Conservation (phyloP, 2,888 invertebrate genomes). For the Sylvicola cinctus region DNA sequence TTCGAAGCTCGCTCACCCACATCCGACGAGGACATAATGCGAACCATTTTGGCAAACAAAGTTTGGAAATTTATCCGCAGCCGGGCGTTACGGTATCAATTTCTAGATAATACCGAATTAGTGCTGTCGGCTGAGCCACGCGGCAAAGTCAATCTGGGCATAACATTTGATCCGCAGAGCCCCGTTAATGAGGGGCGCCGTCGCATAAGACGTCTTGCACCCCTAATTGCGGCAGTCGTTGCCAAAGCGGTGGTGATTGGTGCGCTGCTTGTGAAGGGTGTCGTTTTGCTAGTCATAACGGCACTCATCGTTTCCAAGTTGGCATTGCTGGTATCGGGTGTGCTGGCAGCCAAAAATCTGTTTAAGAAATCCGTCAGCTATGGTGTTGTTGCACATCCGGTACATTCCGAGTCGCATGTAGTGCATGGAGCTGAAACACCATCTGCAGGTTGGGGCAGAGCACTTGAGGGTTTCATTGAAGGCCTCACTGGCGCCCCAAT, state of each 20-base stretch:
- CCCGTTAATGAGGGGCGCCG: conserved; percentile 41
- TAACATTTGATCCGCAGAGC: conserved; percentile 43
- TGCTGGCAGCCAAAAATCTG: conserved; percentile 62
- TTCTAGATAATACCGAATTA: conserved; percentile 58
- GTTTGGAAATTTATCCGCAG: conserved; percentile 55
- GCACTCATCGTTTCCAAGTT: conserved; percentile 69
- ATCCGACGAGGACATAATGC: conserved; percentile 38
- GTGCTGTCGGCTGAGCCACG: conserved; percentile 49
- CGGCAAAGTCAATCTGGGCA: conserved; percentile 35
- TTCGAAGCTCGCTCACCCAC: conserved; percentile 16
- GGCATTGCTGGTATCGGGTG: conserved; percentile 55
- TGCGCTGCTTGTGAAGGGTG: conserved; percentile 58
- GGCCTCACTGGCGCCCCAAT: conserved; percentile 6
- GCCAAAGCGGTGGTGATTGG: conserved; percentile 66
- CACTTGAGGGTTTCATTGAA: conserved; percentile 18
- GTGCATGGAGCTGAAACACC: conserved; percentile 25
- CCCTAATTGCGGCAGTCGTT: conserved; percentile 51
- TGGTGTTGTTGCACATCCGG: conserved; percentile 53
- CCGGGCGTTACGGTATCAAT: conserved; percentile 55
- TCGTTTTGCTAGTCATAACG: conserved; percentile 65
- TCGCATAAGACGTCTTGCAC: conserved; percentile 51
- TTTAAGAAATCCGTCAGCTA: conserved; percentile 48
- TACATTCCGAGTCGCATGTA: conserved; percentile 34
- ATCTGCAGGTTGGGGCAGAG: conserved; percentile 17
- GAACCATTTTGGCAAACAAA: conserved; percentile 47